Conservation (phyloP, 2,113 vertebrate genomes). For the Phyllostomus discolor region DNA sequence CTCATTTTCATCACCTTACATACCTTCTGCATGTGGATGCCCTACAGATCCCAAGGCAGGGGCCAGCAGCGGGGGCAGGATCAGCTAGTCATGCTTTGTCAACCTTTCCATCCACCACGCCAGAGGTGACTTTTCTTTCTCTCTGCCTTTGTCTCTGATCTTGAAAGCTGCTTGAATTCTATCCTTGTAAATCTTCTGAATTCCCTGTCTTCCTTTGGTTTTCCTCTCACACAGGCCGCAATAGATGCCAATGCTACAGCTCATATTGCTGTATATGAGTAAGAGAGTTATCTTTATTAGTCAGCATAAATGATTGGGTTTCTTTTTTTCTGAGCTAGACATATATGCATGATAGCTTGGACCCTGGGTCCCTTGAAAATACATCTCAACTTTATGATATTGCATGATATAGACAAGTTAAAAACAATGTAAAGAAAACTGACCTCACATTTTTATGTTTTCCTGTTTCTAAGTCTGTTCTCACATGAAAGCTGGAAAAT, state of each 20-base stretch:
- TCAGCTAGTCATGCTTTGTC: neutral
- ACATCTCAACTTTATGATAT: neutral
- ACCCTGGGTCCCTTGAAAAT: neutral
- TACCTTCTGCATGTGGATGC: neutral
- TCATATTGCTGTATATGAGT: neutral
- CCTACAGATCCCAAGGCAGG: neutral
- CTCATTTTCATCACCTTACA: neutral
- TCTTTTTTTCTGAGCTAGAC: neutral
- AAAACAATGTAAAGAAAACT: neutral
- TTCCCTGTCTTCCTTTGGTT: neutral
- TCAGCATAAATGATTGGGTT: neutral
- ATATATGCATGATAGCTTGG: neutral
- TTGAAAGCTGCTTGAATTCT: neutral
- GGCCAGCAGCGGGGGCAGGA: neutral
- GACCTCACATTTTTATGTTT: neutral
- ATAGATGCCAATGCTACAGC: neutral
- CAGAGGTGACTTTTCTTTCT: neutral
- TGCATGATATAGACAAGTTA: neutral
- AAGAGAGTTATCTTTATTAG: neutral
- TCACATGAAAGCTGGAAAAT: neutral
- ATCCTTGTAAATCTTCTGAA: neutral
- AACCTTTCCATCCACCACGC: neutral
- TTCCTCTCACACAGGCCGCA: neutral
- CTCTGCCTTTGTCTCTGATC: neutral
- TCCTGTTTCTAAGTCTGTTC: neutral